Evolutionary conservation across 2,888 invertebrate species (phyloP).

Genomic region (Drosophila engyochracea): DNA sequence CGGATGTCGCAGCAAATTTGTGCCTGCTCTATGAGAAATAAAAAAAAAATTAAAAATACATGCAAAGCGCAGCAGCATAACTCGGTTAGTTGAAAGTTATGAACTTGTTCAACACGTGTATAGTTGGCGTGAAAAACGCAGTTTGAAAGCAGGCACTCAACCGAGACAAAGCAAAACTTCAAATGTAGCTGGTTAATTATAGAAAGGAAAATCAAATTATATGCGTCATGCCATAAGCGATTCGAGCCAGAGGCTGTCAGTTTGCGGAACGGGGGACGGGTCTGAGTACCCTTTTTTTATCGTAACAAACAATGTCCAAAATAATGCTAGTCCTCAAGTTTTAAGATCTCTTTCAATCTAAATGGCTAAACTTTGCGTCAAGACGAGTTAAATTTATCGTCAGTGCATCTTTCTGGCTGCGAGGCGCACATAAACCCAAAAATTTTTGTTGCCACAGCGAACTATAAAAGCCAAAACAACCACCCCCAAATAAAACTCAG

Average conservation of each 20-base stretch:
- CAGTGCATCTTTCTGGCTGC: slow-evolving; percentile 55
- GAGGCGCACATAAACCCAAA: slow-evolving; percentile 59
- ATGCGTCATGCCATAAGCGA: slow-evolving; percentile 18
- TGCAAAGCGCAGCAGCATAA: slow-evolving; percentile 34
- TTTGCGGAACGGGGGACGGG: slow-evolving; percentile 2
- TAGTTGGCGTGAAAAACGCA: slow-evolving; percentile 24
- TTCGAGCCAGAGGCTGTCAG: slow-evolving; percentile 18
- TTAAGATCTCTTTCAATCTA: slow-evolving; percentile 65
- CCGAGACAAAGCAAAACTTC: slow-evolving; percentile 16
- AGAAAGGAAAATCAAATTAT: slow-evolving; percentile 49
- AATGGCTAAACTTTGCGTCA: slow-evolving; percentile 65
- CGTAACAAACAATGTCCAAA: slow-evolving; percentile 13
- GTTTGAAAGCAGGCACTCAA: slow-evolving; percentile 10
- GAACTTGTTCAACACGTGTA: slow-evolving; percentile 74
- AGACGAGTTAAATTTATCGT: slow-evolving; percentile 67
- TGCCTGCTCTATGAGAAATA: slow-evolving; percentile 9
- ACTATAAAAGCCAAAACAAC: slow-evolving; percentile 60
- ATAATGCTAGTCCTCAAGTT: slow-evolving; percentile 38
- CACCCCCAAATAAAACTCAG: slow-evolving; percentile 5
- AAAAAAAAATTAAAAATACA: slow-evolving; percentile 13
- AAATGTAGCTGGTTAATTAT: slow-evolving; percentile 48
- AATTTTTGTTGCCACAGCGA: slow-evolving; percentile 53
- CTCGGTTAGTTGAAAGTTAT: slow-evolving; percentile 53
- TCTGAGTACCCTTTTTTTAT: slow-evolving; percentile 38
- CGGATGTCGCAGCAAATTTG: slow-evolving; percentile 51